A percentile compares a stretch with the other conserved stretches of the same genome.
Conservation (phyloP, 2,113 vertebrate genomes). For the Aplodontia rufa region DNA sequence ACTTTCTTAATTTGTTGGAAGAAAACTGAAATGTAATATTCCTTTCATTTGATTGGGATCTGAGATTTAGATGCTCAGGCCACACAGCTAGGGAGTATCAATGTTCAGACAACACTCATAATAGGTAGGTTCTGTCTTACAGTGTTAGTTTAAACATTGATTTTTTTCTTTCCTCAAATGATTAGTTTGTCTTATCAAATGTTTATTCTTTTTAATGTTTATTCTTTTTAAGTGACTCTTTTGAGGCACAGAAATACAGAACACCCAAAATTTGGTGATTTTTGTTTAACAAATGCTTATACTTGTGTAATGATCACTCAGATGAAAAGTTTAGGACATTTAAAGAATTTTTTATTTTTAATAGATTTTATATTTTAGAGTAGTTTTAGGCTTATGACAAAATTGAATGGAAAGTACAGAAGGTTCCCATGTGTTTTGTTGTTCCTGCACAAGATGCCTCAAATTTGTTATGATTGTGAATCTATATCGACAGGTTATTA, state of each 20-base stretch:
- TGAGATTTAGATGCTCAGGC: not conserved
- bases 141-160: not conserved
- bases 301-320: not conserved
- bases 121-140: not conserved
- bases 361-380: not conserved
- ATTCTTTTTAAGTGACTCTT: too few species aligned
- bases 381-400: too few species aligned
- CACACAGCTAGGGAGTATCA: not conserved
- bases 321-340: not conserved
- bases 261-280: not conserved
- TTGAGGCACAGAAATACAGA: too few species aligned
- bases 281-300: not conserved
- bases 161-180: not conserved
- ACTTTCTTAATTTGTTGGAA: too few species aligned
- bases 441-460: not conserved
- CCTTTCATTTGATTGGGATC: not conserved
- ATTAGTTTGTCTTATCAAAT: too few species aligned
- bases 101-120: not conserved
- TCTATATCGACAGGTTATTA: too few species aligned
- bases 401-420: not conserved
- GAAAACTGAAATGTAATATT: too few species aligned
- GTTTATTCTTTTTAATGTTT: too few species aligned
- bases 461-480: not conserved
- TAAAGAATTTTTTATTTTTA: not conserved
- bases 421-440: not conserved